Percentiles rank a stretch among this genome's conserved stretches.
Evolutionary conservation across 2,797 vertebrate species (phyloP).

Genomic region (Remorina albescens): DNA sequence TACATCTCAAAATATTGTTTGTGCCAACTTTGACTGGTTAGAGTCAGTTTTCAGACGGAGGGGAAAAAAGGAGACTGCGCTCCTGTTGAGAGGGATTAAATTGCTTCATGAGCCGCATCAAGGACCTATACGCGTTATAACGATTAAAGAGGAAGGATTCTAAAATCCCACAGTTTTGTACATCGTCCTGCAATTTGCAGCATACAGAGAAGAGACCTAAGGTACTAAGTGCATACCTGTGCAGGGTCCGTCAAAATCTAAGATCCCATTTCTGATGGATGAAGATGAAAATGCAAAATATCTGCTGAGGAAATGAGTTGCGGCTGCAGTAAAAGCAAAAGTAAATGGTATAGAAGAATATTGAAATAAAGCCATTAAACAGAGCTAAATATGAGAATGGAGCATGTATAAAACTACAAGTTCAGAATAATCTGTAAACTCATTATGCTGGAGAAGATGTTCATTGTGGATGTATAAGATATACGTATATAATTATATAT

Average conservation of each 20-base stretch:
- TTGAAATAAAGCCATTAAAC: no score
- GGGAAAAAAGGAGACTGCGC: constrained; percentile 2
- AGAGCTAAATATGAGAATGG: no score
- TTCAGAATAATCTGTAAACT: no score
- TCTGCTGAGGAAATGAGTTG: not conserved
- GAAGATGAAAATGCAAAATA: not conserved
- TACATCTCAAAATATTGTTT: constrained; percentile 18
- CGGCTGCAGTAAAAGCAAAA: not conserved
- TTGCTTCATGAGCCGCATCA: constrained; percentile 31
- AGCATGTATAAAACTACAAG: no score
- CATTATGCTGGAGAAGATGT: no score
- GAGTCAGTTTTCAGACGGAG: constrained; percentile 16
- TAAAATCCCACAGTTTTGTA: not conserved
- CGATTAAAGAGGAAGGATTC: not conserved
- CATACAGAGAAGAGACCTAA: not conserved
- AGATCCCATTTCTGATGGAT: constrained; percentile 5
- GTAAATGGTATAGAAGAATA: not conserved
- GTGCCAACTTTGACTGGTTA: constrained; percentile 32
- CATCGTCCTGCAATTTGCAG: not conserved
- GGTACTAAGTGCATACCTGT: not conserved
- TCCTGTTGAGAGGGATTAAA: constrained; percentile 24
- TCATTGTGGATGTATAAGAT: no score
- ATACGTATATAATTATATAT: no score
- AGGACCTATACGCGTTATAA: constrained; percentile 20
- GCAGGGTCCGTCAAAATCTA: not conserved